Conservation (phyloP, 2,797 vertebrate genomes). For the Artibeus jamaicensis region DNA sequence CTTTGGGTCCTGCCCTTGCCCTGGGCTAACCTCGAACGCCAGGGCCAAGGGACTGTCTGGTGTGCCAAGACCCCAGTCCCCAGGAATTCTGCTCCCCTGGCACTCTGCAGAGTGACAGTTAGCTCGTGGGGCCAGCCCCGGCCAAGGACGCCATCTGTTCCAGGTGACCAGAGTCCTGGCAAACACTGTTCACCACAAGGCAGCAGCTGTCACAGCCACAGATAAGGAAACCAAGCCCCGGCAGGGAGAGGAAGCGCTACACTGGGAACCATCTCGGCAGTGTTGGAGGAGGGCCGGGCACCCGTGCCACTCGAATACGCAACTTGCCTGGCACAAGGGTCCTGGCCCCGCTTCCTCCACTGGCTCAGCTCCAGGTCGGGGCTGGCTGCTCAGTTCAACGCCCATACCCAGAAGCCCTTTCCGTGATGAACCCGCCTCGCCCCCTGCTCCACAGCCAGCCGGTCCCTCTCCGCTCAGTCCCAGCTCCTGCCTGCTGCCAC, state of each 20-base stretch:
- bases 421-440: rapidly evolving
- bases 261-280: not conserved
- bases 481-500: not conserved
- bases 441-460: not conserved
- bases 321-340: not conserved
- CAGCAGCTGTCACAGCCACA: not conserved
- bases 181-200: not conserved
- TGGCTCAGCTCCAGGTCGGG: not conserved
- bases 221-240: not conserved
- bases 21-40: not conserved
- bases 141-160: not conserved
- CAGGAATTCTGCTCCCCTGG: not conserved
- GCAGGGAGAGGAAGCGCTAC: not conserved
- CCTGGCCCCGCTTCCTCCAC: not conserved
- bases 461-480: not conserved
- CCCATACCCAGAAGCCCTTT: not conserved
- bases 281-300: not conserved
- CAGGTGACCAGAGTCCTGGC: not conserved
- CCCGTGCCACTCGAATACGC: not conserved
- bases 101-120: not conserved
- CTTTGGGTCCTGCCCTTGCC: not conserved
- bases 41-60: not conserved
- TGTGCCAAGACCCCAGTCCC: not conserved
- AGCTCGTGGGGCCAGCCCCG: not conserved
- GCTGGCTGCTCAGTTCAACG: not conserved